phyloP scores from a whole-genome alignment of 2,888 invertebrate genomes.

The Acholoe squamosa region DNA sequence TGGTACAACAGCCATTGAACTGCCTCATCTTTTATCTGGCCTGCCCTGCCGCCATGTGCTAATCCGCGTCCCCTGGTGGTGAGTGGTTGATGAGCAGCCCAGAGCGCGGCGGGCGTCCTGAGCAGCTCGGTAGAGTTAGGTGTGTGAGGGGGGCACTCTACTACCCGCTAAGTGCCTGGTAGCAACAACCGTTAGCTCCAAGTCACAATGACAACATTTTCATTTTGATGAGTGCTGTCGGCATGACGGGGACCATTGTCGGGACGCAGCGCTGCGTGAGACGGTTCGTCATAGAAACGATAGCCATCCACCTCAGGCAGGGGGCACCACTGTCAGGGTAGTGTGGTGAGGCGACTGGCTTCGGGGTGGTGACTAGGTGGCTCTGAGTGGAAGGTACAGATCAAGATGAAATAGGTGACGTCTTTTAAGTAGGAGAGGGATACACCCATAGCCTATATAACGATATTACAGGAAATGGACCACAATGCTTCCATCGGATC shows the following conservation, averaged over 20 bases:
- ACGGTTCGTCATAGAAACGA: slow-evolving; percentile 47
- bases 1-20: not conserved
- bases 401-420: too few species aligned
- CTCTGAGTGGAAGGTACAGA: too few species aligned
- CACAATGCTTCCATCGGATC: not conserved
- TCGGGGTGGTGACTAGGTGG: too few species aligned
- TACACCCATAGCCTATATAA: too few species aligned
- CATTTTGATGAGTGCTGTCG: slow-evolving; percentile 59
- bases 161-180: slow-evolving; percentile 18
- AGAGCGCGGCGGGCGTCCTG: not conserved
- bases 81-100: not conserved
- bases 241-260: slow-evolving; percentile 4
- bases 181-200: not conserved
- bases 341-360: not conserved
- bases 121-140: not conserved
- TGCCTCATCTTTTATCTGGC: not conserved
- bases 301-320: not conserved
- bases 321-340: not conserved
- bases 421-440: too few species aligned
- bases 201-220: slow-evolving; percentile 51
- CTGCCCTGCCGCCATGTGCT: not conserved
- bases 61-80: not conserved
- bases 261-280: slow-evolving; percentile 13
- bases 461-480: not conserved
- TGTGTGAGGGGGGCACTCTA: not conserved